A percentile compares a stretch with the other conserved stretches of the same genome.
phyloP scores from a whole-genome alignment of 2,113 vertebrate genomes.

The Pithys albifrons region DNA sequence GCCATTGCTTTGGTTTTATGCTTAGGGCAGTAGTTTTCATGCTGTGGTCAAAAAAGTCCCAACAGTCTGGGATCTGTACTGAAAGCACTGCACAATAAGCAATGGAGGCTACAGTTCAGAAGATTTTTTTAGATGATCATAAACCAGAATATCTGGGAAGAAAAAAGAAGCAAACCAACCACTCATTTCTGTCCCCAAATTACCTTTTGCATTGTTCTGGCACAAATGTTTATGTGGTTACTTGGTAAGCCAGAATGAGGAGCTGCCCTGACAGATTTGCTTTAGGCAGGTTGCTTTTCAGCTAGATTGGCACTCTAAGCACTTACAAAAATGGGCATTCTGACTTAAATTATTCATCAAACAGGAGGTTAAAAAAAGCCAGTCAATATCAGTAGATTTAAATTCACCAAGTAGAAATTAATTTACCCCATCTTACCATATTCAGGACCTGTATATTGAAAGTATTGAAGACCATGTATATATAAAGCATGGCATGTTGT shows the following conservation, averaged over 20 bases:
- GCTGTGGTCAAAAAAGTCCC: background rate
- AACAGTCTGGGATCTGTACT: background rate
- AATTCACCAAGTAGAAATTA: background rate
- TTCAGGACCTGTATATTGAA: background rate
- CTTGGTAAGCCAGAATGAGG: background rate
- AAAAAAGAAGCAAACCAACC: background rate
- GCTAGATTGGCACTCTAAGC: background rate
- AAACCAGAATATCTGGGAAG: background rate
- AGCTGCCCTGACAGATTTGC: background rate
- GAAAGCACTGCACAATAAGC: background rate
- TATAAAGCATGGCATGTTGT: background rate
- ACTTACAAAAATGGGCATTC: background rate
- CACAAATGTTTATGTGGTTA: background rate
- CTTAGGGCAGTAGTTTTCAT: background rate
- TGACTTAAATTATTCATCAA: constrained; percentile 28
- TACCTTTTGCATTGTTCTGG: background rate
- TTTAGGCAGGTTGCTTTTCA: background rate
- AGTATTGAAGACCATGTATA: background rate
- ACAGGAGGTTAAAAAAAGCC: background rate
- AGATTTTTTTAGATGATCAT: background rate
- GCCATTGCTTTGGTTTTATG: background rate
- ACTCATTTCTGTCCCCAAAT: background rate
- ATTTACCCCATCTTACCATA: background rate
- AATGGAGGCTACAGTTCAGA: background rate
- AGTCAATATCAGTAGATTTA: background rate